Conservation (phyloP, 2,888 invertebrate genomes). For the Nipponacmea schrenckii region DNA sequence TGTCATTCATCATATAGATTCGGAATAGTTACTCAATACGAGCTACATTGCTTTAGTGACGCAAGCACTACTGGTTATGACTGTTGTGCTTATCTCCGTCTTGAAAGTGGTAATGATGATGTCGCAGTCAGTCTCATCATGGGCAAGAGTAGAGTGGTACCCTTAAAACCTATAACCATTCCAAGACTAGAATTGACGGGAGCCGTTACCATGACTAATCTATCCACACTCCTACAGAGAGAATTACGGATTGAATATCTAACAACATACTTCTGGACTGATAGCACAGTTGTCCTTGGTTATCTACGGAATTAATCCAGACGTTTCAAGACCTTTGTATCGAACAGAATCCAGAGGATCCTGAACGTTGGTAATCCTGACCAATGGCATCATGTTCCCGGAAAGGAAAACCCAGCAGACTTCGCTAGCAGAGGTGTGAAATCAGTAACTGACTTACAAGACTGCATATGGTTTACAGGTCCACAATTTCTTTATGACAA, state of each 20-base stretch:
- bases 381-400: background rate
- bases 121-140: slow-evolving; percentile 23
- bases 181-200: slow-evolving; percentile 19
- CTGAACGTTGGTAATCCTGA: background rate
- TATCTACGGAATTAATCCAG: slow-evolving; percentile 26
- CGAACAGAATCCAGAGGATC: slow-evolving; percentile 29
- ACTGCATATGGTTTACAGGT: background rate
- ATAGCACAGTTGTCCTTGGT: slow-evolving; percentile 28
- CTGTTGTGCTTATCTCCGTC: slow-evolving; percentile 17
- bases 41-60: slow-evolving; percentile 30
- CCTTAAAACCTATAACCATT: slow-evolving; percentile 20
- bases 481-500: background rate
- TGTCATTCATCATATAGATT: slow-evolving; percentile 22
- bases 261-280: slow-evolving; percentile 25
- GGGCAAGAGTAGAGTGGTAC: slow-evolving; percentile 25
- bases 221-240: slow-evolving; percentile 19
- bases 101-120: slow-evolving; percentile 9
- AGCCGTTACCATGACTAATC: slow-evolving; percentile 16
- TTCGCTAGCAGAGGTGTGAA: background rate
- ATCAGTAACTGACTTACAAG: background rate
- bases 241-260: slow-evolving; percentile 18
- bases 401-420: background rate
- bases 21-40: background rate
- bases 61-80: slow-evolving; percentile 12
- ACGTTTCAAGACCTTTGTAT: slow-evolving; percentile 29